phyloP scores from a whole-genome alignment of 2,888 invertebrate genomes.

The Cetonia aurata region DNA sequence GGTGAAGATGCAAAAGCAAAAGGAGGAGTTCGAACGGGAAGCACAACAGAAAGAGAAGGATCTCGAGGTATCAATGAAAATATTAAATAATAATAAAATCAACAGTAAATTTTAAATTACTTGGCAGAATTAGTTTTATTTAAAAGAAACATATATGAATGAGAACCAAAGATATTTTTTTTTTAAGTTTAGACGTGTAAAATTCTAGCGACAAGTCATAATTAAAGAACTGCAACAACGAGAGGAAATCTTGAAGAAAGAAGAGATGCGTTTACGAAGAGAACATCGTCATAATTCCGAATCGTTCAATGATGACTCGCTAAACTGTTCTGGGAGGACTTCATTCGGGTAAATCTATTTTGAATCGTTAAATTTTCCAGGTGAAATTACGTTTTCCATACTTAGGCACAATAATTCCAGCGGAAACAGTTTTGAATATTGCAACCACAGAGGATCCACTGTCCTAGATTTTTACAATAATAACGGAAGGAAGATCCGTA shows the following conservation, averaged over 20 bases:
- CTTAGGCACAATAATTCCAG: conserved; percentile 64
- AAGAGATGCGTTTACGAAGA: conserved; percentile 69
- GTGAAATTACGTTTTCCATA: neutral
- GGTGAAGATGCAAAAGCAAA: conserved; percentile 78
- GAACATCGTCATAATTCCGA: conserved; percentile 56
- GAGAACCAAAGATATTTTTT: neutral
- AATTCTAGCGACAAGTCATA: conserved; percentile 73
- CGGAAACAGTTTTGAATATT: conserved; percentile 70
- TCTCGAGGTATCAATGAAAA: conserved; percentile 69
- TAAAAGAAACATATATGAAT: too few relatives aligned
- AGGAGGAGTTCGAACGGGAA: conserved; percentile 74
- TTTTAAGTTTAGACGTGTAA: conserved; percentile 38
- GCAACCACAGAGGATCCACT: conserved; percentile 71
- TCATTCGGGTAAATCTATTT: conserved; percentile 46
- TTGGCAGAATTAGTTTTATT: too few relatives aligned
- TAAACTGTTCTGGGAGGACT: conserved; percentile 54
- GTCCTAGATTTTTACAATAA: conserved; percentile 70
- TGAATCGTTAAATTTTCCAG: neutral
- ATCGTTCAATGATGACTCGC: conserved; percentile 64
- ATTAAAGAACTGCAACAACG: conserved; percentile 82
- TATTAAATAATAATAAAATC: too few relatives aligned
- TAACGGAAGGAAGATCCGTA: conserved; percentile 74
- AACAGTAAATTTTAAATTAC: too few relatives aligned
- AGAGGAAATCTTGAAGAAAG: conserved; percentile 82
- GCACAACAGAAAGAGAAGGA: conserved; percentile 76